Evolutionary conservation across 2,888 invertebrate genomes (phyloP).

Genomic region (Sphinx pinastri): DNA sequence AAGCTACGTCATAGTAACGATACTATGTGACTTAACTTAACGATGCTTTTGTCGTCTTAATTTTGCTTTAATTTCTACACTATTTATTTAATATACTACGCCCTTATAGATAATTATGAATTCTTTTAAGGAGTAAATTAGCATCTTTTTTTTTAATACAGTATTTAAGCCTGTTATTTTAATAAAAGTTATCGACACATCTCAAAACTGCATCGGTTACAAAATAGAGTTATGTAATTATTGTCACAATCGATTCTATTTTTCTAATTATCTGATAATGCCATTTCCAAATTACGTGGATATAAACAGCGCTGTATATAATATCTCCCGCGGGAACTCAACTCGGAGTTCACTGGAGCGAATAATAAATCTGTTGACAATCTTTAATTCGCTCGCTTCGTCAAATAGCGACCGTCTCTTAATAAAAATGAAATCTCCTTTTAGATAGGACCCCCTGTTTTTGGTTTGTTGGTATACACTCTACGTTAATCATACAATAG

Average conservation of each 20-base stretch:
- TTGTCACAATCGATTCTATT: not conserved
- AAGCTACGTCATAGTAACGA: no score
- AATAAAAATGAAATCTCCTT: slow-evolving; percentile 61
- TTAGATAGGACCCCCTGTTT: slow-evolving; percentile 30
- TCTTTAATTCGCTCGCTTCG: slow-evolving; percentile 76
- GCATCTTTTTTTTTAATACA: no score
- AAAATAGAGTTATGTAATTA: no score
- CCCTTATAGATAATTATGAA: no score
- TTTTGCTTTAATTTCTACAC: no score
- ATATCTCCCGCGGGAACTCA: slow-evolving; percentile 59
- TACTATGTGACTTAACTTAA: no score
- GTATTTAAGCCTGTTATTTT: no score
- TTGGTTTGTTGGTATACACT: slow-evolving; percentile 41
- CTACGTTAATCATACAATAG: slow-evolving; percentile 18
- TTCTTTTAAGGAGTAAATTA: no score
- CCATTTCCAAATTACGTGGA: slow-evolving; percentile 41
- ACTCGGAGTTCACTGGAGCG: slow-evolving; percentile 73
- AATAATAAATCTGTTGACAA: slow-evolving; percentile 83
- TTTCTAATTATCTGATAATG: slow-evolving; percentile 42
- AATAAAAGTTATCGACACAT: no score
- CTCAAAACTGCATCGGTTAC: no score
- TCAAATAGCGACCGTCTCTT: slow-evolving; percentile 56
- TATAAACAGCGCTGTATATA: slow-evolving; percentile 41
- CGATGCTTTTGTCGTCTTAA: no score
- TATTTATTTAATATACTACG: no score